These are phyloP conservation scores for Anguilla rostrata DNA, from an alignment of 2,113 vertebrate species.

Conservation along the genomic window DNA sequence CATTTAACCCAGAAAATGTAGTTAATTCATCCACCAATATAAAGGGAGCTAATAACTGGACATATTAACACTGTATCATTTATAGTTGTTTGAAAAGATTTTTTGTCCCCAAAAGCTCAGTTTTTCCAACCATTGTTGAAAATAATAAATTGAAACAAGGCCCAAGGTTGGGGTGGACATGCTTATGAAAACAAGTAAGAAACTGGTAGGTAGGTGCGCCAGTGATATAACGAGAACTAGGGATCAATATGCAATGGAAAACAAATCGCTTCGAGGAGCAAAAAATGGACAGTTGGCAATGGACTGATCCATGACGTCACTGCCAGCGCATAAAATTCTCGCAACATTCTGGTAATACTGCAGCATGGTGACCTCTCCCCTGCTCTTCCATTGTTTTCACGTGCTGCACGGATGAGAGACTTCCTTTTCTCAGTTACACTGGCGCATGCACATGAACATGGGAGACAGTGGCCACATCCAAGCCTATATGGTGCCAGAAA, in stretches of 20 bases:
- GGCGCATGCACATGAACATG: not conserved
- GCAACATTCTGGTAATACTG: not conserved
- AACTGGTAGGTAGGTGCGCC: not conserved
- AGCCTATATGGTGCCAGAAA: not conserved
- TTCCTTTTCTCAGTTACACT: not conserved
- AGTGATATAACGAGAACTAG: not conserved
- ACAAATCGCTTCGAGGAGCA: not conserved
- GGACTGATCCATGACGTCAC: not conserved
- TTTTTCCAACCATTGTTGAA: not conserved
- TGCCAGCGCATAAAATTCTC: not conserved
- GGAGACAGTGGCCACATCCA: not conserved
- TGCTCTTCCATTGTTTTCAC: too few relatives aligned
- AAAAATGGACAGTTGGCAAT: not conserved
- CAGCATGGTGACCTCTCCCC: not conserved
- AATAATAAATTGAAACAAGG: too few relatives aligned
- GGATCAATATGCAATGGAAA: not conserved
- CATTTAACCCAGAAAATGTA: not conserved
- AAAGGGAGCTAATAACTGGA: not conserved
- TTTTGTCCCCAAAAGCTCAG: not conserved
- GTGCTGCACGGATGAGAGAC: not conserved
- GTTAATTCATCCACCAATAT: not conserved
- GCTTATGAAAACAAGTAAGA: not conserved
- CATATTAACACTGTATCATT: not conserved
- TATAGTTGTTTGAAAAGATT: too few relatives aligned
- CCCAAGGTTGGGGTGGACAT: not conserved